A percentile compares a stretch with the other conserved stretches of the same genome.
phyloP scores from a whole-genome alignment of 2,797 vertebrate genomes.

The Micromesistius poutassou region DNA sequence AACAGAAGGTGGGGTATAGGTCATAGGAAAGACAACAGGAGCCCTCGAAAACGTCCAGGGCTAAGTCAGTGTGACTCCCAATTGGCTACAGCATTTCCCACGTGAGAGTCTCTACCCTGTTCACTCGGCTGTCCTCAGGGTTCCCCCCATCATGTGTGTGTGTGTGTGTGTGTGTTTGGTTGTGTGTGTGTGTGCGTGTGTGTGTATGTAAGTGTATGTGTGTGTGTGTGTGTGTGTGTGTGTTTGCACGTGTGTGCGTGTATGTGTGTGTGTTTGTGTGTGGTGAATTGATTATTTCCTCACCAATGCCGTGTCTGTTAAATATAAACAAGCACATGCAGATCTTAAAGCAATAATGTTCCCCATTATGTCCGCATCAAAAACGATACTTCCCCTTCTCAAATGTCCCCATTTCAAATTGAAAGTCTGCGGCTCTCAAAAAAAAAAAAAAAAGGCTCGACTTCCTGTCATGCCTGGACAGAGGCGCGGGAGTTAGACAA shows the following conservation, averaged over 20 bases:
- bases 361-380: constrained; percentile 41
- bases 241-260: too few relatives aligned
- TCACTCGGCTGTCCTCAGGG: too few relatives aligned
- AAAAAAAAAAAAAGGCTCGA: constrained; percentile 4
- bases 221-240: too few relatives aligned
- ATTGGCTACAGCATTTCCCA: too few relatives aligned
- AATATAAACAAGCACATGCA: background rate
- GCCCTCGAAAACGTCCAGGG: too few relatives aligned
- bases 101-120: too few relatives aligned
- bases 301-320: background rate
- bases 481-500: constrained; percentile 54
- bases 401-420: constrained; percentile 35
- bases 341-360: background rate
- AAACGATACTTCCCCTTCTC: constrained; percentile 20
- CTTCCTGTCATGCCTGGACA: constrained; percentile 20
- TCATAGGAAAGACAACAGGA: too few relatives aligned
- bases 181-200: too few relatives aligned
- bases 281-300: constrained; percentile 2
- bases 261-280: background rate
- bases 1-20: too few relatives aligned
- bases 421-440: constrained; percentile 24
- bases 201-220: background rate
- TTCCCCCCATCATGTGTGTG: background rate
- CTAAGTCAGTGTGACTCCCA: too few relatives aligned
- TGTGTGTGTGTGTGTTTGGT: background rate